These are phyloP conservation scores for Anolis carolinensis DNA, from an alignment of 2,113 vertebrate genomes.

Conservation along the genomic window DNA sequence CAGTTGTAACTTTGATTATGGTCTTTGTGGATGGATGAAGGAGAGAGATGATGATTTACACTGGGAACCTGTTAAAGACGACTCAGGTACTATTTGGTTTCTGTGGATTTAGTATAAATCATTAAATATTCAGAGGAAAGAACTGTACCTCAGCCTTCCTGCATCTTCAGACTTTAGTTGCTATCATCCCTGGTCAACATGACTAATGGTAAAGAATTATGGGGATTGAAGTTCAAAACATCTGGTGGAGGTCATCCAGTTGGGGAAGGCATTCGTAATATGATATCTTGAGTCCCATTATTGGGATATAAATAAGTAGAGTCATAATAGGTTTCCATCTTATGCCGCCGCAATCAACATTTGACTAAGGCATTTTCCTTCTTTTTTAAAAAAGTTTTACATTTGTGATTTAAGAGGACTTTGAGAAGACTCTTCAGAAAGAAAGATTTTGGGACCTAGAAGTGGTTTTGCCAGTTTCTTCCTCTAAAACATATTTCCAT, in stretches of 20 bases:
- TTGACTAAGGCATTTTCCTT: too few species aligned
- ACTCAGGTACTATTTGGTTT: slow-evolving; percentile 63
- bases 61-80: slow-evolving; percentile 87
- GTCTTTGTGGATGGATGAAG: slow-evolving; percentile 92
- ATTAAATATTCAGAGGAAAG: neutral
- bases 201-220: neutral
- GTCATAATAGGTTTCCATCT: too few species aligned
- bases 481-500: too few species aligned
- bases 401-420: too few species aligned
- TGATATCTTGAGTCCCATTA: too few species aligned
- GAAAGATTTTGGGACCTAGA: too few species aligned
- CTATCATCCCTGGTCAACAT: neutral
- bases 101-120: accelerated
- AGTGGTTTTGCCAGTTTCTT: too few species aligned
- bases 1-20: slow-evolving; percentile 92
- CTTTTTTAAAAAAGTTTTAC: too few species aligned
- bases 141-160: neutral
- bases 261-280: neutral
- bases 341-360: too few species aligned
- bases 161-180: neutral
- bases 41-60: slow-evolving; percentile 86
- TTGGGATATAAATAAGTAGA: too few species aligned
- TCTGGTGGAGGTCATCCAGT: neutral
- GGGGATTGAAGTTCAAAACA: neutral
- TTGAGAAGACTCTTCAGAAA: too few species aligned